Evolutionary conservation across 1,140 invertebrate species (phyloP), one percentile per base, ranked within the genome.

Genomic region (Colletes gigas): DNA sequence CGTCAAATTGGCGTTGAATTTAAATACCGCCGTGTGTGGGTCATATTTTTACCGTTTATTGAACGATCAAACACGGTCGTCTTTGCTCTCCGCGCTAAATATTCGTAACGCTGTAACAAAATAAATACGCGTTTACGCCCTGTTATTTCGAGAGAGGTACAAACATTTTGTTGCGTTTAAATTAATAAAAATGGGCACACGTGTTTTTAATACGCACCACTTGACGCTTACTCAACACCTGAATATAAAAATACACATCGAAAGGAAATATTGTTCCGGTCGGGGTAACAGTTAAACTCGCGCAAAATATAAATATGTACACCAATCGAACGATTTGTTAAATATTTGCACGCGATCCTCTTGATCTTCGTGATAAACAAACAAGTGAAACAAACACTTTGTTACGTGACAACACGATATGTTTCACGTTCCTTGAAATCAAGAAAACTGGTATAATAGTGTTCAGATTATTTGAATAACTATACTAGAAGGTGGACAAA

Each of bases 241-340:
- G 21, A 44, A n/a, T 47, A 30, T 70, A 60, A 57, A 70, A 39
- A 60, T 39, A n/a, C 17, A 60, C 55, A 19, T 44, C 41, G 54
- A 75, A 68, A 69, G 69, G 66, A 80, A 84, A 74, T 55, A 83
- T 19, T 44, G 9, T 41, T 66, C 50, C 19, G 60, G 68, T 21
- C 21, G 52, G 21, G 73, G 81, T 59, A 57, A 57, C 15, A 30
- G 19, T 60, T 71, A 60, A 68, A 59, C n/a, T 68, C 41, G 14
- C 9, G 9, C 5, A 1, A 19, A 41, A 63, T 63, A 12, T 63
- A 63, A 41, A 15, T 30, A 10, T 30, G 30, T 30, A 30, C 30
- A 2, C 41, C 30, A 30, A 63, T 14, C 3, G n/a, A 59, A 21
- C 17, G 21, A 9, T 52, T 74, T 14, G 47, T 52, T 6, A 39